Conservation (phyloP, 1,140 invertebrate species). For the Drosophila sturtevanti region DNA sequence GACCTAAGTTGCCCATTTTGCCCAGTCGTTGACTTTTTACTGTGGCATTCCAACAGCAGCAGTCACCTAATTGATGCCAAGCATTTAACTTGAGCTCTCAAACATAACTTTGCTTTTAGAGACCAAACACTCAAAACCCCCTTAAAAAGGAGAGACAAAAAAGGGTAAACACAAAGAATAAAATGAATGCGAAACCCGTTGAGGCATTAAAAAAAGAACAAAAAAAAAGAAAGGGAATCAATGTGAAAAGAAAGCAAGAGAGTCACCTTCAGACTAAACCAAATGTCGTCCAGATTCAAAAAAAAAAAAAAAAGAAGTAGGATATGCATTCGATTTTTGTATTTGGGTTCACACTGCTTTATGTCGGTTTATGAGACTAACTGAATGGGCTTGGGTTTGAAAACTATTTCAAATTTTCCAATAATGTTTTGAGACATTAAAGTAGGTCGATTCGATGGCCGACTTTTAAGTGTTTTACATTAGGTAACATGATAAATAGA, state of each 20-base stretch:
- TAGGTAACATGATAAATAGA: too few relatives aligned
- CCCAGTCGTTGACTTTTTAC: slow-evolving; percentile 45
- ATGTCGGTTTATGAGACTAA: background rate
- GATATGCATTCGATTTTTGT: background rate
- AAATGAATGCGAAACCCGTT: background rate
- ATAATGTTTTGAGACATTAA: too few relatives aligned
- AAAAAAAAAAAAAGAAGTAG: too few relatives aligned
- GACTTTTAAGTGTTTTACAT: too few relatives aligned
- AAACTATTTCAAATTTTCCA: background rate
- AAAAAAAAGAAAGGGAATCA: background rate
- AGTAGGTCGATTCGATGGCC: too few relatives aligned
- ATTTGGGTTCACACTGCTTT: slow-evolving; percentile 1
- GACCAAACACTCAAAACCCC: slow-evolving; percentile 25
- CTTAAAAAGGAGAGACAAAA: background rate
- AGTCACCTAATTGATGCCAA: slow-evolving; percentile 53
- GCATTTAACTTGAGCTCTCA: slow-evolving; percentile 45
- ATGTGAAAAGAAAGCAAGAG: background rate
- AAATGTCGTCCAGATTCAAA: background rate
- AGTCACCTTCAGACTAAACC: background rate
- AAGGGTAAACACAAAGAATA: background rate
- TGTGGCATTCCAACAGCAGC: slow-evolving; percentile 10
- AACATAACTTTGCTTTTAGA: slow-evolving; percentile 59
- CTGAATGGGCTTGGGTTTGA: too few relatives aligned
- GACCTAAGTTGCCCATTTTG: background rate
- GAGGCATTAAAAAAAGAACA: background rate